phyloP scores from a whole-genome alignment of 2,113 vertebrate species.

The Eurystomus gularis region DNA sequence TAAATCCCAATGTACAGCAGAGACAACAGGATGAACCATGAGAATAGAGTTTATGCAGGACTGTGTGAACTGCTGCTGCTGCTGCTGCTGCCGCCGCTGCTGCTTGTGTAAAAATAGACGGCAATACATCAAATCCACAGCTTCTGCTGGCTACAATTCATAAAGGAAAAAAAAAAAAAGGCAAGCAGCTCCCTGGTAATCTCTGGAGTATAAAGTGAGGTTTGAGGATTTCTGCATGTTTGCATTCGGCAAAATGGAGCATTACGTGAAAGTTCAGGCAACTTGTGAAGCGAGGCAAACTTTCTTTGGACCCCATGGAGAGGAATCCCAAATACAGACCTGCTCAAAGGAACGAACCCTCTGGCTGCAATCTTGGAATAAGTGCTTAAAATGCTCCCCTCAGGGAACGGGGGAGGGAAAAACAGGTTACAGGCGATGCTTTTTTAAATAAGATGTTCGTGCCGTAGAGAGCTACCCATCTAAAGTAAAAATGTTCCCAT shows the following conservation, averaged over 20 bases:
- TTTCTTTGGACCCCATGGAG: conserved; percentile 68
- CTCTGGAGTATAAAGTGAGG: conserved; percentile 70
- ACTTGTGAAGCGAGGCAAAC: conserved; percentile 73
- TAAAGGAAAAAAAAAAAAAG: conserved; percentile 24
- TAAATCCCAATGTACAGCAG: conserved; percentile 68
- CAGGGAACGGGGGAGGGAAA: conserved; percentile 56
- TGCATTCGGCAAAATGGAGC: conserved; percentile 60
- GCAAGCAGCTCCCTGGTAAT: conserved; percentile 63
- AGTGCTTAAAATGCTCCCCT: conserved; percentile 58
- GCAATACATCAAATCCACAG: conserved; percentile 82
- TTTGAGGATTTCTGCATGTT: conserved; percentile 57
- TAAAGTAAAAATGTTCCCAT: conserved; percentile 33
- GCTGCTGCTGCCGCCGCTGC: neutral
- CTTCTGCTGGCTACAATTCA: conserved; percentile 79
- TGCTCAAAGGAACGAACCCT: conserved; percentile 55
- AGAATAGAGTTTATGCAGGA: conserved; percentile 78
- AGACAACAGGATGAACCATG: conserved; percentile 73
- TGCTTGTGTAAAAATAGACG: conserved; percentile 82
- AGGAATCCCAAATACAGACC: conserved; percentile 58
- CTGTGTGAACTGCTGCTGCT: conserved; percentile 69
- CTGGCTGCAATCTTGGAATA: conserved; percentile 56
- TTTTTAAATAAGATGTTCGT: conserved; percentile 63
- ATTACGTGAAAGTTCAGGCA: conserved; percentile 73
- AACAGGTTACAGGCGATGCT: conserved; percentile 59
- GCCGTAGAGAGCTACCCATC: conserved; percentile 25